phyloP scores from a whole-genome alignment of 2,797 vertebrate species.

The Spinus olivaceus region DNA sequence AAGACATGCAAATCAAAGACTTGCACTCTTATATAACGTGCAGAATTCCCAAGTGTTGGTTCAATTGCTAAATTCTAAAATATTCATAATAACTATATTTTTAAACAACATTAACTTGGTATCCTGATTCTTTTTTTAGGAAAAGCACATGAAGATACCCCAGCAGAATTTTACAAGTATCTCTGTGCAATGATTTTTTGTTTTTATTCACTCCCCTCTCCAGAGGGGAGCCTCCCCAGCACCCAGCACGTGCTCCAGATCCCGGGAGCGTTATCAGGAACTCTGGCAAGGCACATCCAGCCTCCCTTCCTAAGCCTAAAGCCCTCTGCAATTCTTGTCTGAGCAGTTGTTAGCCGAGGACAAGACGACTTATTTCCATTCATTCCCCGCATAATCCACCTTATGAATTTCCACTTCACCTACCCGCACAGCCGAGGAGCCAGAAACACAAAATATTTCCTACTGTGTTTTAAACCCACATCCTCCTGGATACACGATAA shows the following conservation, averaged over 20 bases:
- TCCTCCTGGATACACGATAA: conserved; percentile 51
- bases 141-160: not conserved
- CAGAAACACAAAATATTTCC: conserved; percentile 43
- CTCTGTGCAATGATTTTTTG: not conserved
- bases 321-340: not conserved
- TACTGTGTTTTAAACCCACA: conserved; percentile 35
- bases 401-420: conserved; percentile 46
- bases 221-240: not conserved
- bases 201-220: not conserved
- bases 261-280: not conserved
- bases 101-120: not conserved
- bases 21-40: not conserved
- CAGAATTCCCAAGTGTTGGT: conserved; percentile 6
- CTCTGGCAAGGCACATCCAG: not conserved
- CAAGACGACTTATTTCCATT: conserved; percentile 41
- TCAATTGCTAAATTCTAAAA: not conserved
- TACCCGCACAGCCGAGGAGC: not conserved
- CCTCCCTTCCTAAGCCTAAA: not conserved
- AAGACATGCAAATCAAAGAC: conserved; percentile 20
- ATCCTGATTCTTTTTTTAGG: not conserved
- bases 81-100: not conserved
- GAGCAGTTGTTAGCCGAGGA: conserved; percentile 37
- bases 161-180: not conserved
- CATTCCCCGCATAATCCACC: conserved; percentile 38
- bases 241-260: not conserved